Conservation (phyloP, 2,797 vertebrate species). For the Enoplosus armatus region DNA sequence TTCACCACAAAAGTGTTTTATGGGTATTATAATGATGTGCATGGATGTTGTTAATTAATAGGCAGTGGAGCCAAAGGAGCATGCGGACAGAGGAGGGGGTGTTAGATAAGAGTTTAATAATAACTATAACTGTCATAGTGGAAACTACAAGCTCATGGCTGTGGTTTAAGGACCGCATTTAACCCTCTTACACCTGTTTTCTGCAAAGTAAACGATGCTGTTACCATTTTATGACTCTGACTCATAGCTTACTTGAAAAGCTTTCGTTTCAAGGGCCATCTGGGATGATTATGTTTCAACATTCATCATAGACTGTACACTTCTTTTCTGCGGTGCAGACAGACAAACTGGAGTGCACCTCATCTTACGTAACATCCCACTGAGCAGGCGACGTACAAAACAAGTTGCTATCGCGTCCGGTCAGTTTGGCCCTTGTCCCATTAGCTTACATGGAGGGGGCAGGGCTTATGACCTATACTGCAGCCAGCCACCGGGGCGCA, state of each 20-base stretch:
- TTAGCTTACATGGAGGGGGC: no score
- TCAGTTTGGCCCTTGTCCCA: no score
- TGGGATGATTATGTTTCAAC: slow-evolving; percentile 39
- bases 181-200: slow-evolving; percentile 78
- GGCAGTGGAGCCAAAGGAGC: slow-evolving; percentile 25
- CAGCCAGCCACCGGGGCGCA: no score
- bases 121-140: slow-evolving; percentile 78
- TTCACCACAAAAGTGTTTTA: slow-evolving; percentile 45
- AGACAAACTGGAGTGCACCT: not conserved
- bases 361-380: not conserved
- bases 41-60: slow-evolving; percentile 66
- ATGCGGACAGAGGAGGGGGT: slow-evolving; percentile 20
- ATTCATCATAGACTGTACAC: not conserved
- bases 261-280: slow-evolving; percentile 40
- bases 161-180: slow-evolving; percentile 73
- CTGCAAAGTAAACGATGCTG: slow-evolving; percentile 79
- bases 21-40: slow-evolving; percentile 46
- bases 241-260: slow-evolving; percentile 63
- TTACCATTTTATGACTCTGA: slow-evolving; percentile 75
- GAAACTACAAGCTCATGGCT: slow-evolving; percentile 77
- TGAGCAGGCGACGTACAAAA: no score
- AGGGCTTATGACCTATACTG: no score
- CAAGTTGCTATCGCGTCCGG: no score
- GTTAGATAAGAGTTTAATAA: slow-evolving; percentile 73
- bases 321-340: slow-evolving; percentile 1